These are phyloP conservation scores for Mormyrus hasselquistii DNA, from an alignment of 2,797 vertebrate genomes.

Conservation along the genomic window DNA sequence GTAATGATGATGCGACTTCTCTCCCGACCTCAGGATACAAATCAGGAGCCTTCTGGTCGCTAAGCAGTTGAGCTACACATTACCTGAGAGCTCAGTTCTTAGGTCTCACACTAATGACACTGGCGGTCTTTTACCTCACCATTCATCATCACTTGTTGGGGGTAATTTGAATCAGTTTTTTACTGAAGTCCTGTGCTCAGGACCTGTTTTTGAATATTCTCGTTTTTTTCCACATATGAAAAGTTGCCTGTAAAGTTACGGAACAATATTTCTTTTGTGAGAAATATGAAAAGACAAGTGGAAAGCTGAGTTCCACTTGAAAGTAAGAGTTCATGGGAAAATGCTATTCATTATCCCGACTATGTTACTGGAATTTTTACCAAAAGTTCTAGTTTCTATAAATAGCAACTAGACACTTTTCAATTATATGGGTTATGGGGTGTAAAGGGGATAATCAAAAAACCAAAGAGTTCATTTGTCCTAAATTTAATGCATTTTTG, in stretches of 20 bases:
- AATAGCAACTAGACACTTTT: constrained; percentile 64
- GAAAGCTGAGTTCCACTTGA: constrained; percentile 35
- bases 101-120: not conserved
- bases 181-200: not conserved
- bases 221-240: not conserved
- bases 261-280: not conserved
- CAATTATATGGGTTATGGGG: constrained; percentile 60
- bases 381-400: constrained; percentile 58
- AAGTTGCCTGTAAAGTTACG: not conserved
- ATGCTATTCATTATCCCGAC: constrained; percentile 38
- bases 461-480: constrained; percentile 64
- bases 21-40: not conserved
- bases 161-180: not conserved
- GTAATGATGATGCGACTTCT: not conserved
- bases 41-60: not conserved
- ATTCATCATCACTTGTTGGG: not conserved
- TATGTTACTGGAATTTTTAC: constrained; percentile 35
- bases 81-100: not conserved
- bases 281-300: constrained; percentile 19
- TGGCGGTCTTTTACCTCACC: not conserved
- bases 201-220: not conserved
- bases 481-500: constrained; percentile 59
- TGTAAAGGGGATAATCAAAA: constrained; percentile 65
- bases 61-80: not conserved
- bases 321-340: constrained; percentile 25